Evolutionary conservation across 1,140 invertebrate genomes (phyloP), one percentile per base, ranked within the genome.

Genomic region (Pygmarrhopalites habei): DNA sequence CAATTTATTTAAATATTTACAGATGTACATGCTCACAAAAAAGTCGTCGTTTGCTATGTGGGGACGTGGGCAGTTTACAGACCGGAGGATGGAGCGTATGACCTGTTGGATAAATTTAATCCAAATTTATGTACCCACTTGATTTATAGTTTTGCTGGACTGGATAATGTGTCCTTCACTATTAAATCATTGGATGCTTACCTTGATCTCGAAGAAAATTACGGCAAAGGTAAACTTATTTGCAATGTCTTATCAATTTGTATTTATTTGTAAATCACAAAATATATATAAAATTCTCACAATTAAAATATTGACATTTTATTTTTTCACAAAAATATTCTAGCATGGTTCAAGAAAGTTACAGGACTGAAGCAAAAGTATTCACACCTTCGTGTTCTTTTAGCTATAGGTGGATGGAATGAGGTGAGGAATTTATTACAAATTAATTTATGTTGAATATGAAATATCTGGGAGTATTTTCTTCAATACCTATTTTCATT

Each of bases 391-490:
- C 91, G 89, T 75, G 80, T 89, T 1, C 81, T 84, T 1, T 70
- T 93, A 2, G 89, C 88, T 10, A 86, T 94, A 41, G 91, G 91
- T 0, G 90, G 90, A 1, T 92, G 89, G 89, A 91, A 90, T 72
- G 88, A 92, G 76, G n/a, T n/a, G n/a, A n/a, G n/a, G n/a, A n/a
- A n/a, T n/a, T n/a, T n/a, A n/a, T n/a, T n/a, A n/a, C n/a, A n/a
- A n/a, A n/a, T n/a, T n/a, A n/a, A n/a, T n/a, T n/a, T n/a, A n/a
- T n/a, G n/a, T n/a, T n/a, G n/a, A n/a, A n/a, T n/a, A n/a, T n/a
- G n/a, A n/a, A n/a, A n/a, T n/a, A n/a, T n/a, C n/a, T n/a, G n/a
- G n/a, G n/a, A n/a, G n/a, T n/a, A n/a, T n/a, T n/a, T n/a, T n/a
- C n/a, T n/a, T n/a, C n/a, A n/a, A n/a, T n/a, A n/a, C n/a, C n/a